phyloP scores from a whole-genome alignment of 2,888 invertebrate species.

The Choreutis nemorana region DNA sequence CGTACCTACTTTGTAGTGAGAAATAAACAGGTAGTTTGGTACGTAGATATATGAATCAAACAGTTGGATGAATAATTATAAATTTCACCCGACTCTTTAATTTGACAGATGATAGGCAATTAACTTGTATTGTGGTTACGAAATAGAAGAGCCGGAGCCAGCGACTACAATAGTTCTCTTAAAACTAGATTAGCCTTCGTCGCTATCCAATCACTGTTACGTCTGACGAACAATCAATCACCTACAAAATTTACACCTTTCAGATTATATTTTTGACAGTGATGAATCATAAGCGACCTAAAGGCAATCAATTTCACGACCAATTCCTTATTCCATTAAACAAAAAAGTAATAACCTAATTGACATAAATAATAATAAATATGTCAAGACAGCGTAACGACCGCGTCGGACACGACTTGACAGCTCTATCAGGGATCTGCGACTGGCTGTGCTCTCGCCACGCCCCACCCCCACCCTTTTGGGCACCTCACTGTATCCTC shows the following conservation, averaged over 20 bases:
- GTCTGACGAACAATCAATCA: constrained; percentile 58
- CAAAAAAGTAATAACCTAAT: constrained; percentile 66
- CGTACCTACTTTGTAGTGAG: too few relatives aligned
- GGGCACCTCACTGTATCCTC: constrained; percentile 18
- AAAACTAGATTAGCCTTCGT: constrained; percentile 52
- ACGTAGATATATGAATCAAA: too few relatives aligned
- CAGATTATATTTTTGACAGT: constrained; percentile 58
- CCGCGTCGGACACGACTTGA: constrained; percentile 58
- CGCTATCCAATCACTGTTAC: constrained; percentile 34
- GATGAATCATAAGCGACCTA: constrained; percentile 63
- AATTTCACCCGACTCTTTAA: constrained; percentile 25
- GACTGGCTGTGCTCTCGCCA: constrained; percentile 33
- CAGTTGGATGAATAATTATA: constrained; percentile 14
- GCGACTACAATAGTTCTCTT: constrained; percentile 34
- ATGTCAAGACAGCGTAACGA: constrained; percentile 62
- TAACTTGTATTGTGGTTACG: constrained; percentile 22
- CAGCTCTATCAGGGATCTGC: constrained; percentile 61
- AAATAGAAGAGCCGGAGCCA: constrained; percentile 16
- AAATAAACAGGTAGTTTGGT: too few relatives aligned
- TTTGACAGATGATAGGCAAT: constrained; percentile 33
- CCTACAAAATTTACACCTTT: constrained; percentile 62
- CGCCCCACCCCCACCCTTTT: constrained; percentile 21
- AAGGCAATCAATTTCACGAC: constrained; percentile 65
- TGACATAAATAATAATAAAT: constrained; percentile 68
- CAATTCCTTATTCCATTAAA: constrained; percentile 65